Evolutionary conservation across 2,888 invertebrate species (phyloP).

Genomic region (Argynnis bischoffii): DNA sequence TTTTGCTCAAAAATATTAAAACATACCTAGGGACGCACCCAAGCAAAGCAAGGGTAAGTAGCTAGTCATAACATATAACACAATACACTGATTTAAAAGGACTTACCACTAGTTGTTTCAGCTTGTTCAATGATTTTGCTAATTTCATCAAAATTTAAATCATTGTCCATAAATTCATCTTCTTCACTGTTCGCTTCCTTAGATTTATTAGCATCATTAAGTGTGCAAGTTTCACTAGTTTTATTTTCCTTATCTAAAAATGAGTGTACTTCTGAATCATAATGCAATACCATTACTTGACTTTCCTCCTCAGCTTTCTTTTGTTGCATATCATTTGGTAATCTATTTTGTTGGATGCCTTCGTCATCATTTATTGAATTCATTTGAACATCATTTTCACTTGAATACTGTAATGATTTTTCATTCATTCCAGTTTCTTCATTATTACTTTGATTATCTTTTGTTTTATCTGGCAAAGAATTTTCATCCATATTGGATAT

Average conservation of each 20-base stretch:
- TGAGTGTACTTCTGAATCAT: slow-evolving; percentile 50
- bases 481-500: slow-evolving; percentile 2
- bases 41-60: too few relatives aligned
- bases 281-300: slow-evolving; percentile 53
- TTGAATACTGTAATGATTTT: slow-evolving; percentile 10
- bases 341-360: slow-evolving; percentile 2
- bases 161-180: slow-evolving; percentile 64
- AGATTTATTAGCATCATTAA: not conserved
- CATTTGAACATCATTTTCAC: slow-evolving; percentile 19
- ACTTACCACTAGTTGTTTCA: slow-evolving; percentile 57
- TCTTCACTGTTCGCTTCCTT: slow-evolving; percentile 25
- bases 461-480: slow-evolving; percentile 6
- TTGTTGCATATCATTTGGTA: slow-evolving; percentile 14
- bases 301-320: slow-evolving; percentile 44
- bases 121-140: slow-evolving; percentile 67
- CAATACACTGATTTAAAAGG: not conserved
- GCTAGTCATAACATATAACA: too few relatives aligned
- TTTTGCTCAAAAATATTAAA: too few relatives aligned
- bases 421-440: slow-evolving; percentile 9
- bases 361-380: not conserved
- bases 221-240: not conserved
- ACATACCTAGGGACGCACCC: too few relatives aligned
- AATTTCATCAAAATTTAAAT: slow-evolving; percentile 65
- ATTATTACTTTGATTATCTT: slow-evolving; percentile 9
- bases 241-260: slow-evolving; percentile 26